Conservation (phyloP, 2,113 vertebrate genomes). For the Tauraco erythrolophus region DNA sequence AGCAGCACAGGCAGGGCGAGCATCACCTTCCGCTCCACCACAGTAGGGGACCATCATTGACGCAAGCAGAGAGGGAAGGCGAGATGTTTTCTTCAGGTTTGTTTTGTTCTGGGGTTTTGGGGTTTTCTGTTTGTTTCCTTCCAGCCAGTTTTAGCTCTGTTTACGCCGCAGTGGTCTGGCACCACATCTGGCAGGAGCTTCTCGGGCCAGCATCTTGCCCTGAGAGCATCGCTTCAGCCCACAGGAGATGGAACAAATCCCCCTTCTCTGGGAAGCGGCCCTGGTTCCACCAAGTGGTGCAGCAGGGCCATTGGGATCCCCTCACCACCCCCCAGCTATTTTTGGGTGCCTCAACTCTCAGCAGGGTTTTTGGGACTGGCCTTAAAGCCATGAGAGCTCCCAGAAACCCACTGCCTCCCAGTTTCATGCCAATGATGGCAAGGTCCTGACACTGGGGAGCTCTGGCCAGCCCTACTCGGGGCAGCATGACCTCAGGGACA, state of each 20-base stretch:
- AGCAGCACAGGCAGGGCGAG: not conserved
- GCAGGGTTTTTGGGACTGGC: not conserved
- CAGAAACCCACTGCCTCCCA: not conserved
- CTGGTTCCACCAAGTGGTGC: not conserved
- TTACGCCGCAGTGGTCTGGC: not conserved
- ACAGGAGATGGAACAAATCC: not conserved
- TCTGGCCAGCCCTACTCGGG: not conserved
- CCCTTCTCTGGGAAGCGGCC: not conserved
- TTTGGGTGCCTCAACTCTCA: not conserved
- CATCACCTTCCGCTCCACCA: not conserved
- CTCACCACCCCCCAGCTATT: not conserved
- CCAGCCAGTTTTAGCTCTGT: not conserved
- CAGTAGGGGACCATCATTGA: not conserved
- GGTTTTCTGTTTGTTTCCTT: constrained; percentile 49
- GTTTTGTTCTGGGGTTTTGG: constrained; percentile 59
- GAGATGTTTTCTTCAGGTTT: constrained; percentile 28
- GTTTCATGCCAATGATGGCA: not conserved
- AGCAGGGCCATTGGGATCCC: not conserved
- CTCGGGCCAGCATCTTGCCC: not conserved
- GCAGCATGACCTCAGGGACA: not conserved
- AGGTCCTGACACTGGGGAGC: not conserved
- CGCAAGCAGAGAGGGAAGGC: not conserved
- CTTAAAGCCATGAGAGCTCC: not conserved
- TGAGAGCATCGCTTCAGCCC: not conserved
- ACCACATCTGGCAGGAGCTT: not conserved